A percentile compares a stretch with the other conserved stretches of the same genome.
Evolutionary conservation across 2,888 invertebrate species (phyloP).

Genomic region (Nomada ruficornis): DNA sequence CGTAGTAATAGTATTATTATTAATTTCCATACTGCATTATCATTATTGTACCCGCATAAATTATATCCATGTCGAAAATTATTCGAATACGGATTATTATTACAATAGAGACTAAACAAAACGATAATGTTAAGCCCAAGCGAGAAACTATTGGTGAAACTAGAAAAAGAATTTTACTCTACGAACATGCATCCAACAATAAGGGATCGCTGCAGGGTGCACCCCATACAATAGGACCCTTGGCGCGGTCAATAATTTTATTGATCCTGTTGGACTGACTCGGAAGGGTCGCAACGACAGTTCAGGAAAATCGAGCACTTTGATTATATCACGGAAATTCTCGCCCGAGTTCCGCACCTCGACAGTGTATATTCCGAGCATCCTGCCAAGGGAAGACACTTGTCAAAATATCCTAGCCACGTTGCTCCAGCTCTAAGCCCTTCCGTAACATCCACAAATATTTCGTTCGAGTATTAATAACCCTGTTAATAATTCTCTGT

Average conservation of each 20-base stretch:
- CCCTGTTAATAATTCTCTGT: not conserved
- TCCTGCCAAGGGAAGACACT: not conserved
- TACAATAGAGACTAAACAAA: not conserved
- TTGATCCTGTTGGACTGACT: not conserved
- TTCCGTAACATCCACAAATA: not conserved
- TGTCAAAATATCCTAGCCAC: slow-evolving; percentile 1
- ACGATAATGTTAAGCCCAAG: no score
- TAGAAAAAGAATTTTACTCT: not conserved
- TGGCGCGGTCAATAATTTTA: not conserved
- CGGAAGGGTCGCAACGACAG: slow-evolving; percentile 8
- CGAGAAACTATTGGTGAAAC: no score
- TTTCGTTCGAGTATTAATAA: no score
- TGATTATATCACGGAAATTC: slow-evolving; percentile 22
- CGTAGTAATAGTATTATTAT: no score
- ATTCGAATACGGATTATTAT: no score
- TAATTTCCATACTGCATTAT: no score
- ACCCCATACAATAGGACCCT: not conserved
- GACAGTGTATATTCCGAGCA: not conserved
- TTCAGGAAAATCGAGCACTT: slow-evolving; percentile 11
- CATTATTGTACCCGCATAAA: no score
- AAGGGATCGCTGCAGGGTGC: not conserved
- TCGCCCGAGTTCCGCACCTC: not conserved
- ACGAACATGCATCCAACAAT: not conserved
- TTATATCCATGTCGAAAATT: not conserved
- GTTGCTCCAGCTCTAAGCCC: not conserved